Evolutionary conservation across 2,113 vertebrate genomes (phyloP), one percentile per base, ranked within the genome.

Genomic region (Pogona vitticeps): DNA sequence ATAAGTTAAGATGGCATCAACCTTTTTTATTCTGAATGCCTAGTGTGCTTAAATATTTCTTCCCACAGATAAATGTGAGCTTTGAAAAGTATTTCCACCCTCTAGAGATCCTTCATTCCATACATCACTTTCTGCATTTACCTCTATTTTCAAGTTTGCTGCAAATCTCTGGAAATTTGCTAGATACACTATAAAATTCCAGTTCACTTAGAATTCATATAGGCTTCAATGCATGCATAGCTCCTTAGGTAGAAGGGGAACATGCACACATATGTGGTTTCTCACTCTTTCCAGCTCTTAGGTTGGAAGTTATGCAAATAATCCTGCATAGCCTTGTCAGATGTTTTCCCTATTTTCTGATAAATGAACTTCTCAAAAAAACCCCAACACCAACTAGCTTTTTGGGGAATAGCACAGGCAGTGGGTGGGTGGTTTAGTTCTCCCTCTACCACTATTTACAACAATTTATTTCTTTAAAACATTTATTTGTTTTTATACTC

Each of bases 31-130:
- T 12, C 38, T 38, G 23, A 86, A 65, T 75, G 36, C 4, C n/a
- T 28, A 63, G 1, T 42, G 2, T 80, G 9, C 40, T 79, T 59
- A 86, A 70, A 70, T 21, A 58, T 17, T n/a, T 56, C 52, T 59
- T 83, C 52, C 63, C 33, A 18, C 38, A 15, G 33, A 59, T 79
- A 79, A 31, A 79, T 17, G 38, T 46, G 56, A 73, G 36, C 70
- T 72, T 86, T 86, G 46, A 86, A 72, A 56, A 42, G 18, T 73
- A 33, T 20, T 13, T 76, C 75, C 83, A 81, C 52, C 58, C 80
- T 20, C 36, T 84, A 88, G 80, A 38, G 67, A 59, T 61, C 40
- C 4, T 23, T 88, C 36, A 0, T 3, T 84, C 40, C 38, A 77
- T 2, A 15, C 31, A 68, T 20, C 46, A 20, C 3, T 40, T 79